A percentile compares a stretch with the other conserved stretches of the same genome.
These are phyloP conservation scores for Coccyzus lansbergi DNA, from an alignment of 2,797 vertebrate species.

Conservation along the genomic window DNA sequence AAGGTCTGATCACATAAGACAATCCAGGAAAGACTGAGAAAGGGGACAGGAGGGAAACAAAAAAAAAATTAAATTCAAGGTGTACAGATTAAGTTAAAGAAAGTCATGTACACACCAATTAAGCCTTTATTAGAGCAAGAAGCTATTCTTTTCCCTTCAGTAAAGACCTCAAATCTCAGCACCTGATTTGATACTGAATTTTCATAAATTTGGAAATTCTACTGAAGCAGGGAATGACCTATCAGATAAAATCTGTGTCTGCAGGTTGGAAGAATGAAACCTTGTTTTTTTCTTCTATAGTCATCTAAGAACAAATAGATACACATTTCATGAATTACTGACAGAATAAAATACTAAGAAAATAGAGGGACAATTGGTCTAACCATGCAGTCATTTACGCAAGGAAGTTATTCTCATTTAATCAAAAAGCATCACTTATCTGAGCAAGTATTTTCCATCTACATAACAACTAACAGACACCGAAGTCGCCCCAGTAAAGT, in stretches of 20 bases:
- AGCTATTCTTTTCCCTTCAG: neutral
- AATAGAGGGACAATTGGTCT: conserved; percentile 23
- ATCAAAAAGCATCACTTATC: conserved; percentile 34
- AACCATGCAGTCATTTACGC: conserved; percentile 19
- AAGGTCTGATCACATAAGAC: neutral
- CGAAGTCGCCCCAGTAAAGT: neutral
- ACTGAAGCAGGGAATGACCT: neutral
- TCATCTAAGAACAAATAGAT: neutral
- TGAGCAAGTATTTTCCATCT: conserved; percentile 24
- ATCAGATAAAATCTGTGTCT: neutral
- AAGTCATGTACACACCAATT: neutral
- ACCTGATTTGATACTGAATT: neutral
- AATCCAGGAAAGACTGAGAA: neutral
- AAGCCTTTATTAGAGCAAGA: neutral
- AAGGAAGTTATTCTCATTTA: conserved; percentile 51
- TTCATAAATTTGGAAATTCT: neutral
- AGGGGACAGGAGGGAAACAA: neutral
- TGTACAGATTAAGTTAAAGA: neutral
- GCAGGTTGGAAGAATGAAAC: neutral
- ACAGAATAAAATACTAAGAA: conserved; percentile 24
- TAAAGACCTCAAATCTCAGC: neutral
- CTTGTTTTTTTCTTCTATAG: neutral
- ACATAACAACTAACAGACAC: conserved; percentile 7
- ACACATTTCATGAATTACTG: neutral
- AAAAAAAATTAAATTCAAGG: neutral